Evolutionary conservation across 1,140 invertebrate genomes (phyloP), one percentile per base, ranked within the genome.

Genomic region (Mamestra configurata): DNA sequence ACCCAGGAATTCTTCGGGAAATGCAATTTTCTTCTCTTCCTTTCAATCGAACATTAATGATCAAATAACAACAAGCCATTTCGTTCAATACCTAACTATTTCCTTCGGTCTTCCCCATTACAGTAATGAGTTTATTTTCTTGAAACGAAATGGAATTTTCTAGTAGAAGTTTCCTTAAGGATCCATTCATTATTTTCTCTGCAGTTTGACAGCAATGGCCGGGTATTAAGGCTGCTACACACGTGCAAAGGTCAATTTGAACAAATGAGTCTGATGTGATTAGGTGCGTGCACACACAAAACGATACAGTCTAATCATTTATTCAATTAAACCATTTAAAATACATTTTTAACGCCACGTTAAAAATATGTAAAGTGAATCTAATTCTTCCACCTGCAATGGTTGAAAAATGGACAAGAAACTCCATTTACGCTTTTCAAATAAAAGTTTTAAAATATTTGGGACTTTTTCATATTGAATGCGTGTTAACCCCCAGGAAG

Each of bases 41-140:
- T 27, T 66, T 13, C 31, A 20, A 18, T 64, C 5, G 20, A 18
- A 10, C 11, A 4, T 18, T 18, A 10, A 64, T 64, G 7, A 66
- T 11, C 35, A 5, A 66, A 20, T 66, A 40, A 40, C 35, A 66
- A 20, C n/a, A 43, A 66, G 61, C 61, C 5, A 40, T 40, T 40
- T 37, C 35, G 1, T 66, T 5, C 0, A 66, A 40, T 40, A 22
- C 18, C 18, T 20, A 4, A n/a, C n/a, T n/a, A n/a, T n/a, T 37
- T 64, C 8, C 15, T 18, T 37, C n/a, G n/a, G n/a, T n/a, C n/a
- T n/a, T 64, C 40, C 35, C 61, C 40, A 66, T 66, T 40, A 66
- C 61, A 0, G 35, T 66, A 66, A 66, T 40, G 10, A 66, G 61
- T 35, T 66, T 66, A 66, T 40, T 66, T 40, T 66, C 61, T 40